phyloP scores from a whole-genome alignment of 2,888 invertebrate genomes.

The Lasioglossum marginatum region DNA sequence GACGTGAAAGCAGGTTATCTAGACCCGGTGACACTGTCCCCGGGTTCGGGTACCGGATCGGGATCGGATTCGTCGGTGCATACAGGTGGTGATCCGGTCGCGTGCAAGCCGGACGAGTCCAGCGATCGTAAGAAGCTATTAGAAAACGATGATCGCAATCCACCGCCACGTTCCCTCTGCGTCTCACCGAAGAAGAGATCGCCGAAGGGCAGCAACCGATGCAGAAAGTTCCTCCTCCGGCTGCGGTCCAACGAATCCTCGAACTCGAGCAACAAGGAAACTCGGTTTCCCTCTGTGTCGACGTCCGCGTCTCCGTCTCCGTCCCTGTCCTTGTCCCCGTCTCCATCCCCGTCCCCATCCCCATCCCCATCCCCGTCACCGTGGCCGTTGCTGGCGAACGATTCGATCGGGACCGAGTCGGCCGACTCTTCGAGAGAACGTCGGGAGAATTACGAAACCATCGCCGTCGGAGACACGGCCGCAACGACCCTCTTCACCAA shows the following conservation, averaged over 20 bases:
- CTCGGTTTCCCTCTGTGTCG: conserved; percentile 59
- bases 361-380: conserved; percentile 69
- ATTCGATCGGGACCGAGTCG: conserved; percentile 42
- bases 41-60: conserved; percentile 74
- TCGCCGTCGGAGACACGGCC: not conserved
- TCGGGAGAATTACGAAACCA: conserved; percentile 32
- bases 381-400: conserved; percentile 52
- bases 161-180: not conserved
- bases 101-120: conserved; percentile 41
- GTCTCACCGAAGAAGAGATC: conserved; percentile 60
- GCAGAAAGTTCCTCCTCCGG: conserved; percentile 86
- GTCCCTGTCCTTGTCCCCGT: not conserved
- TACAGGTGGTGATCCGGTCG: not conserved
- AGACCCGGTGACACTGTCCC: conserved; percentile 79
- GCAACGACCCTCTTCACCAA: conserved; percentile 32
- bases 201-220: conserved; percentile 80
- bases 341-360: conserved; percentile 50
- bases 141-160: conserved; percentile 27
- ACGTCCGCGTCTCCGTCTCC: conserved; percentile 66
- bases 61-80: conserved; percentile 65
- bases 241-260: conserved; percentile 85
- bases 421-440: conserved; percentile 30
- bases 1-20: conserved; percentile 80
- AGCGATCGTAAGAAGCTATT: conserved; percentile 39
- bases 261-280: conserved; percentile 75